phyloP scores from a whole-genome alignment of 2,888 invertebrate genomes.

The Apomyelois bistriatella region DNA sequence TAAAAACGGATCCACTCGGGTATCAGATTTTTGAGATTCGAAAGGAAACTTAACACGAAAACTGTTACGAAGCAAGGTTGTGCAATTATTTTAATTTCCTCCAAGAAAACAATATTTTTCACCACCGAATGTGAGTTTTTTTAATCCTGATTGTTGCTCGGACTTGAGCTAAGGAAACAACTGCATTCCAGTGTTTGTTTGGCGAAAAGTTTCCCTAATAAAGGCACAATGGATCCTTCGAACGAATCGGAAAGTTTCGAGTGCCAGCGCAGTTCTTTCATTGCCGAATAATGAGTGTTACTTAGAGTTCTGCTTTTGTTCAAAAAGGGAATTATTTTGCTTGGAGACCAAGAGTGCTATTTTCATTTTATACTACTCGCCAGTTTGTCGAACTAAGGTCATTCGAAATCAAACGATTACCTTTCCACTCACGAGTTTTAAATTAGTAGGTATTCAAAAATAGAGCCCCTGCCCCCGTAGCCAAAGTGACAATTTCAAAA shows the following conservation, averaged over 20 bases:
- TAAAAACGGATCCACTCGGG: too few species aligned
- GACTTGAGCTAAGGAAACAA: background rate
- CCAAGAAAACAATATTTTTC: background rate
- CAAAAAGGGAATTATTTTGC: background rate
- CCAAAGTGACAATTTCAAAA: too few species aligned
- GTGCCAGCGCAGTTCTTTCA: constrained; percentile 1
- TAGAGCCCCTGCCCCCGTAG: too few species aligned
- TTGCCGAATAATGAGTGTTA: constrained; percentile 10
- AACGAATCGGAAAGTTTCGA: constrained; percentile 7
- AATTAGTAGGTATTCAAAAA: too few species aligned
- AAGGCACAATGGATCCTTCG: constrained; percentile 15
- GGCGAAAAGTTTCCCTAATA: constrained; percentile 21
- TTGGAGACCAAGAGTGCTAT: background rate
- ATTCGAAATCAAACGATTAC: too few species aligned
- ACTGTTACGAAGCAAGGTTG: too few species aligned
- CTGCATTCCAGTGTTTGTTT: constrained; percentile 3
- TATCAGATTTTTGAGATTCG: too few species aligned
- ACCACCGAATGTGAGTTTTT: background rate
- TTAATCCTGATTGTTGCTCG: background rate
- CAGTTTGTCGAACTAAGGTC: too few species aligned
- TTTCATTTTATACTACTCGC: too few species aligned
- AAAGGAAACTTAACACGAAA: background rate
- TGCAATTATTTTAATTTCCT: too few species aligned
- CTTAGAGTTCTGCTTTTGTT: constrained; percentile 2
- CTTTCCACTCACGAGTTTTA: too few species aligned